phyloP scores from a whole-genome alignment of 2,888 invertebrate genomes.

The Limnephilus lunatus region DNA sequence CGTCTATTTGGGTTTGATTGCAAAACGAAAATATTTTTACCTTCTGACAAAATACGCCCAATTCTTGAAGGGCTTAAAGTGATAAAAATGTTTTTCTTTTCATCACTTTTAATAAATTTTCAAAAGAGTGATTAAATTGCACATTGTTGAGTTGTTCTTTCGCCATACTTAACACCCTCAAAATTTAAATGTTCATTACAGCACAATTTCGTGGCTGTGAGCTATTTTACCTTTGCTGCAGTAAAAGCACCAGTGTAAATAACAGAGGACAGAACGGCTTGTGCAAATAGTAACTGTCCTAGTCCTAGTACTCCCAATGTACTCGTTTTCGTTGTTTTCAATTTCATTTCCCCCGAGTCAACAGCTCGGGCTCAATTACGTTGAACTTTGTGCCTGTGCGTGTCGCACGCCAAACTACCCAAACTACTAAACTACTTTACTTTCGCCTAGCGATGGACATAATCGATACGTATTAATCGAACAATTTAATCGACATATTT shows the following conservation, averaged over 20 bases:
- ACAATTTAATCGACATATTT: not conserved
- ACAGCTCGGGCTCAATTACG: not conserved
- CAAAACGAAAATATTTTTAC: too few relatives aligned
- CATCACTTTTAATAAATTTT: too few relatives aligned
- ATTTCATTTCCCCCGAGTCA: not conserved
- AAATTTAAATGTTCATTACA: not conserved
- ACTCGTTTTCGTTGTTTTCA: slow-evolving; percentile 2
- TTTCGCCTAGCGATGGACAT: not conserved
- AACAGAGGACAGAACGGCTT: not conserved
- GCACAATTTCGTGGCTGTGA: not conserved
- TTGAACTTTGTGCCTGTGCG: slow-evolving; percentile 28
- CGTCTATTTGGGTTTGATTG: too few relatives aligned
- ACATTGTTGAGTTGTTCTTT: too few relatives aligned
- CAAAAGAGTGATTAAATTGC: too few relatives aligned
- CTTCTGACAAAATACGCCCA: too few relatives aligned
- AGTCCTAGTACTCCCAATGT: not conserved
- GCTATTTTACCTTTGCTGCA: not conserved
- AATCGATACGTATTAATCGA: not conserved
- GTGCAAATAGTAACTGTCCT: not conserved
- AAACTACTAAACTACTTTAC: not conserved
- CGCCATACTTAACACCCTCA: not conserved
- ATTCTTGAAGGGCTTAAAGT: too few relatives aligned
- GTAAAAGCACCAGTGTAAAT: not conserved
- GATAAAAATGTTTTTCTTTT: too few relatives aligned
- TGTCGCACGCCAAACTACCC: slow-evolving; percentile 22